A percentile compares a stretch with the other conserved stretches of the same genome.
phyloP scores from a whole-genome alignment of 2,888 invertebrate species.

The Deilephila elpenor region DNA sequence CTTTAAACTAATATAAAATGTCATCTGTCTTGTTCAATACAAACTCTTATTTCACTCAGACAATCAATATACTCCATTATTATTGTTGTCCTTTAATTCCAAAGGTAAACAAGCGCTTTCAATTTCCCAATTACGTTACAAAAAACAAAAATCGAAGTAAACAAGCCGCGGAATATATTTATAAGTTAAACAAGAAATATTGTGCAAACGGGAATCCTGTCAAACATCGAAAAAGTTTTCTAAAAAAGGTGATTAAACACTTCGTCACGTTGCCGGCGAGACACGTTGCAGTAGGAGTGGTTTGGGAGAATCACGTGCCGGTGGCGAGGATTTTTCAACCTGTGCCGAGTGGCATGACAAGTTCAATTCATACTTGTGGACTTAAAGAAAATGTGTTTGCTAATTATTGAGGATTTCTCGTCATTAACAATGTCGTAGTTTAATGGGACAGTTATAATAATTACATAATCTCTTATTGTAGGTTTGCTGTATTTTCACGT shows the following conservation, averaged over 20 bases:
- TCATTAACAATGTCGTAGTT: no score
- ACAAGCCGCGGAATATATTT: constrained; percentile 13
- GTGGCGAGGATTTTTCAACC: background rate
- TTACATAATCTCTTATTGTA: no score
- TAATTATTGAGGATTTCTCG: no score
- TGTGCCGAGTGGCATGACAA: background rate
- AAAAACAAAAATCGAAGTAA: background rate
- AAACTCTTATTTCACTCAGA: no score
- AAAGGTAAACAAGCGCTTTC: background rate
- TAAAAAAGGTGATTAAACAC: background rate
- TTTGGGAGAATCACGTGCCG: background rate
- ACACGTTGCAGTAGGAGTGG: constrained; percentile 1
- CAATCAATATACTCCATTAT: no score
- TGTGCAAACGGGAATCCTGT: constrained; percentile 18
- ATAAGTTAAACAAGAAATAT: constrained; percentile 1
- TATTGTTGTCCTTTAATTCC: no score
- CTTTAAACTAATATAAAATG: no score
- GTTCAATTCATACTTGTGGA: background rate
- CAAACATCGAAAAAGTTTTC: constrained; percentile 11
- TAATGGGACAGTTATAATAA: no score
- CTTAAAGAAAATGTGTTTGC: background rate
- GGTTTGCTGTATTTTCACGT: no score
- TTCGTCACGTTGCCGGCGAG: background rate
- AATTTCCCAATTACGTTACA: constrained; percentile 10
- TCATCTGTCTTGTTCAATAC: no score